Conservation (phyloP, 2,797 vertebrate species). For the Brachyrhaphis roseni region DNA sequence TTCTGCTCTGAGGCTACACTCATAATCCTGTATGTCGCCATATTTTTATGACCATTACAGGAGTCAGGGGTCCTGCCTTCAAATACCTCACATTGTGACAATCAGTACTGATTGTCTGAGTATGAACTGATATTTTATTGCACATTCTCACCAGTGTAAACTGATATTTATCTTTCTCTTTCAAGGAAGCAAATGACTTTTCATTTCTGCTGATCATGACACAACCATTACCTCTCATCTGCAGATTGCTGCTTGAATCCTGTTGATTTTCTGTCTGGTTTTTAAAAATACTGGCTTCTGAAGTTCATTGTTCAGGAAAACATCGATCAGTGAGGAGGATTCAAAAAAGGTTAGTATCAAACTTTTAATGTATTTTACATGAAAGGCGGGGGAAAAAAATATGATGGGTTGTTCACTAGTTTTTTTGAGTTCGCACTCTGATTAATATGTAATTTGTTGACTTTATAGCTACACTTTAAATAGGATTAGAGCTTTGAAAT, state of each 20-base stretch:
- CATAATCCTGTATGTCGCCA: neutral
- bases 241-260: neutral
- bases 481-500: neutral
- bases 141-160: neutral
- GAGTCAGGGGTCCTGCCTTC: neutral
- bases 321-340: neutral
- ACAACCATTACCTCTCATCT: neutral
- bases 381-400: neutral
- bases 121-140: neutral
- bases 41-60: neutral
- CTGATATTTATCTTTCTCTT: neutral
- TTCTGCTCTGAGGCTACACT: neutral
- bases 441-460: neutral
- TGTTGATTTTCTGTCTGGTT: neutral
- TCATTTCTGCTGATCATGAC: no score
- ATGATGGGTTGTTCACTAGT: neutral
- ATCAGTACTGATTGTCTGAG: neutral
- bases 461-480: neutral
- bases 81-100: neutral
- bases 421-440: neutral
- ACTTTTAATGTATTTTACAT: neutral
- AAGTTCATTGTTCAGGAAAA: neutral
- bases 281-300: neutral
- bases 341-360: neutral
- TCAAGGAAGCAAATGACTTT: neutral